Base-by-base conservation (phyloP, 1,140 invertebrate genomes). In the Musca vetustissima region DNA sequence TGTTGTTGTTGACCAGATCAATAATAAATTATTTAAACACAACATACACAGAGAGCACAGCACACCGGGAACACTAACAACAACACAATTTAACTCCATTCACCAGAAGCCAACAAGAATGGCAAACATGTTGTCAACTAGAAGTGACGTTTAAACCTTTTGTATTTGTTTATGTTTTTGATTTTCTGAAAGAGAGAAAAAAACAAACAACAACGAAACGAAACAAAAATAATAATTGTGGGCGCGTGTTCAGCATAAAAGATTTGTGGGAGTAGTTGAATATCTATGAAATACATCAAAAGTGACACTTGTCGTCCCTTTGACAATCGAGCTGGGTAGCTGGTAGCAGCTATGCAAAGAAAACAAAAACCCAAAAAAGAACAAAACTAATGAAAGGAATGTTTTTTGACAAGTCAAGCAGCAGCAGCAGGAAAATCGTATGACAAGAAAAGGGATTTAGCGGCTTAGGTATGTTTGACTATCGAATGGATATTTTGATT, bases 41-140 rank as follows among this genome's bases (percentile, higher is more conserved):
- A 32, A 59, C 14, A 17, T 4, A 59, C n/a, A 59, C 15, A 61
- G 11, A 43, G 36, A 43, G 13, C 36, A 43, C n/a, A n/a, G n/a
- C n/a, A n/a, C n/a, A n/a, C n/a, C n/a, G 36, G 11, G 36, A 61
- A 36, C 25, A 61, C 21, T 36, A 61, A 17, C 32, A 43, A 61
- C n/a, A n/a, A n/a, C n/a, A n/a, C n/a, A n/a, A 61, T 36, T 43
- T 13, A 43, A 43, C 36, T 9, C 36, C 36, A 11, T 43, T 43
- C 36, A 43, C 36, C 36, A 43, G 36, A 43, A 43, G 36, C 36
- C 36, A 43, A 9, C 28, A 3, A 32, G n/a, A n/a, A 7, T 43
- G 36, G 36, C 57, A 61, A 61, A 61, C 57, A 61, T 36, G 57
- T 43, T 61, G 57, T 61, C 57, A 61, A 61, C 57, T 61, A 36